These are phyloP conservation scores for Strigamia maritima DNA, from an alignment of 2,888 invertebrate species.

Conservation along the genomic window DNA sequence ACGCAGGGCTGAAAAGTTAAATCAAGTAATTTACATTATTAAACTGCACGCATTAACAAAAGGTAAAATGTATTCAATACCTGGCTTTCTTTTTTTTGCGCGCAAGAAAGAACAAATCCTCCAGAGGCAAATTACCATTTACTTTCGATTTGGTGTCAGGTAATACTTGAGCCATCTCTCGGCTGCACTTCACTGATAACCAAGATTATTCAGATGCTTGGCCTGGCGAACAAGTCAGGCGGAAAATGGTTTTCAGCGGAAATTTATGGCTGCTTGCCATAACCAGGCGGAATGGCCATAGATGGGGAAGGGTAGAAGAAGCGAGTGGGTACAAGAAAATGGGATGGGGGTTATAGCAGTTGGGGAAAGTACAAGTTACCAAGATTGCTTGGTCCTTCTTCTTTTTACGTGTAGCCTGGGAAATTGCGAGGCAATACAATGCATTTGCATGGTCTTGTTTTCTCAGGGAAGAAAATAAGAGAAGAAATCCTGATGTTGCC, in stretches of 20 bases:
- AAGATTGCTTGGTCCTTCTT: conserved; percentile 4
- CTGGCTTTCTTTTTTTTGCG: background rate
- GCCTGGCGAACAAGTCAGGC: conserved; percentile 31
- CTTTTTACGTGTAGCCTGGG: background rate
- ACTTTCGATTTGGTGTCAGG: conserved; percentile 24
- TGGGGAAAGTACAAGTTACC: background rate
- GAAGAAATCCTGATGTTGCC: no score
- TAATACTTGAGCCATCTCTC: background rate
- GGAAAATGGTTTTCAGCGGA: conserved; percentile 6
- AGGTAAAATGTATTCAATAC: background rate
- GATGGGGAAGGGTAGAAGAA: background rate
- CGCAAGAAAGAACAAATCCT: conserved; percentile 4
- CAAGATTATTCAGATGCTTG: conserved; percentile 27
- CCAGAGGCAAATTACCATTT: background rate
- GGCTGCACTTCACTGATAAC: conserved; percentile 23
- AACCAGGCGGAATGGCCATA: conserved; percentile 13
- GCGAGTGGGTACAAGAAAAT: background rate
- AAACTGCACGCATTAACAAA: background rate
- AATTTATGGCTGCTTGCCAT: conserved; percentile 29
- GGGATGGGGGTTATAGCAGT: background rate
- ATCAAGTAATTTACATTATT: background rate
- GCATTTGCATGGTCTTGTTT: background rate
- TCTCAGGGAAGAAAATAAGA: background rate
- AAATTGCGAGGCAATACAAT: background rate
- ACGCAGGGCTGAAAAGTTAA: background rate